Conservation (phyloP, 1,140 invertebrate species). For the Holcopasites calliopsidis region DNA sequence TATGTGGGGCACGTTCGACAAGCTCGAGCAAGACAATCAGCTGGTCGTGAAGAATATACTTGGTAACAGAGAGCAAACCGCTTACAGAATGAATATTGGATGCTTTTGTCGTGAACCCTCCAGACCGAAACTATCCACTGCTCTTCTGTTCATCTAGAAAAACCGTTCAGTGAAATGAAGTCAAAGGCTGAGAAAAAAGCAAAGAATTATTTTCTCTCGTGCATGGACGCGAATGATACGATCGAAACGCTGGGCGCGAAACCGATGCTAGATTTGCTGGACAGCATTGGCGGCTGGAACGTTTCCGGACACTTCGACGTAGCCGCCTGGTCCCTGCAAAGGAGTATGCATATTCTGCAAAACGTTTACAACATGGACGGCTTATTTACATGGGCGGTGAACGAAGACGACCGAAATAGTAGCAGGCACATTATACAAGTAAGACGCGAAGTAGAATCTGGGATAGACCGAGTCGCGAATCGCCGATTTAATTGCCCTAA, state of each 20-base stretch:
- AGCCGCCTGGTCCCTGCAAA: constrained; percentile 88
- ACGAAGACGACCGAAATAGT: constrained; percentile 96
- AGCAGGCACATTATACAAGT: constrained; percentile 92
- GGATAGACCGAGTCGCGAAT: background rate
- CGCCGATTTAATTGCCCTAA: constrained; percentile 1
- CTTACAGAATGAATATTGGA: constrained; percentile 6
- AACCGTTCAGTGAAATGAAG: constrained; percentile 82
- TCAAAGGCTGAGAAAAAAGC: constrained; percentile 94
- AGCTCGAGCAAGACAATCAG: constrained; percentile 95
- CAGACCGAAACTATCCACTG: background rate
- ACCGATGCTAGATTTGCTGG: constrained; percentile 89
- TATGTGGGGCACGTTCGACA: constrained; percentile 97
- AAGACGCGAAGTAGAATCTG: constrained; percentile 53
- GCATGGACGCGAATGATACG: constrained; percentile 95
- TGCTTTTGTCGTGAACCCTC: background rate
- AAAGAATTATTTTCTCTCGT: constrained; percentile 94
- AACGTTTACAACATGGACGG: constrained; percentile 93
- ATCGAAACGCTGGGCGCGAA: constrained; percentile 90
- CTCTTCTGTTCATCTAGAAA: constrained; percentile 75
- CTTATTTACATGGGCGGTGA: constrained; percentile 94
- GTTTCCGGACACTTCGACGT: constrained; percentile 83
- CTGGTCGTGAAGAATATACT: constrained; percentile 94
- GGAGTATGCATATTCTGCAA: constrained; percentile 88
- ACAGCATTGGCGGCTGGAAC: constrained; percentile 89
- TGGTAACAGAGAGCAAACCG: constrained; percentile 79